Evolutionary conservation across 2,888 invertebrate genomes (phyloP), one percentile per base, ranked within the genome.

Genomic region (Drymonia ruficornis): DNA sequence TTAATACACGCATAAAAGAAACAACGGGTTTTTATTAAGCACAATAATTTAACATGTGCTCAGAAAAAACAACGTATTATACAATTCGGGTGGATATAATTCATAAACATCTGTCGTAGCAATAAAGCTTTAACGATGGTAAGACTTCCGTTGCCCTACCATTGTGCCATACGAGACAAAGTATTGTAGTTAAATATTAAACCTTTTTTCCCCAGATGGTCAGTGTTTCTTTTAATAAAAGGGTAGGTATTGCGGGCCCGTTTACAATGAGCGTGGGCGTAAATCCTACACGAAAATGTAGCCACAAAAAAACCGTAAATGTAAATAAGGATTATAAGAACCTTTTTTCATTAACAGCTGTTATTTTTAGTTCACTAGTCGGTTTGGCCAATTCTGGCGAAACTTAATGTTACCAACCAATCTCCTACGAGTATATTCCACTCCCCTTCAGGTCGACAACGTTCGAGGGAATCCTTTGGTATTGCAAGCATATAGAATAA

Each of bases 41-140:
- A 61, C 65, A 70, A 72, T 67, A 69, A 72, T 68, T 75, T 73
- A 69, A 67, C 67, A 63, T 71, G 72, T 69, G 60, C 61, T 66
- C 64, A 65, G 73, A 76, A 70, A 77, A 75, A 80, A 61, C 70
- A 73, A 76, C 73, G 75, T 79, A 83, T 79, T 76, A 77, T 80
- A 78, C 71, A 73, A 72, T 78, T 72, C 73, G 76, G 73, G 72
- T 72, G 70, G 78, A 73, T 71, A 79, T 82, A 81, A 81, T 85
- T 84, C 83, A 81, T 82, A 83, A 83, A 83, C 85, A 86, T 83
- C 84, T 86, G 86, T 76, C 65, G 76, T 49, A 53, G 77, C 74
- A 76, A 80, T 86, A 85, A 86, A 86, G 74, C 70, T 81, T 86
- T 85, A 84, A 85, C 83, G 85, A 81, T 74, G 61, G 67, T 63